Conservation (phyloP, 2,113 vertebrate species). For the Otocyon megalotis region DNA sequence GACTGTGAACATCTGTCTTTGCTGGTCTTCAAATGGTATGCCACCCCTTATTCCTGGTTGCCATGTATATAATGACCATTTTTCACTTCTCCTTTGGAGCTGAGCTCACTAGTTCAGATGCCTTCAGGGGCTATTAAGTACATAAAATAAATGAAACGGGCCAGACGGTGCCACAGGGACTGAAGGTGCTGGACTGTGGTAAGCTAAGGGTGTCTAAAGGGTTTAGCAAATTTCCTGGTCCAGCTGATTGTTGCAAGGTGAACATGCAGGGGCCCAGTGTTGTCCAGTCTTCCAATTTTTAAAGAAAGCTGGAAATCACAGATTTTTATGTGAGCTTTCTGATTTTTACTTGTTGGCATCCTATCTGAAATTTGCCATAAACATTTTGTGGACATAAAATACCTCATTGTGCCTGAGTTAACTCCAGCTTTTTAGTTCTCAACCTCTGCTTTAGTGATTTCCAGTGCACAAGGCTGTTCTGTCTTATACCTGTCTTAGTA, state of each 20-base stretch:
- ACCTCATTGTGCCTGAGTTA: background rate
- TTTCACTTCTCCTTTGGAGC: constrained; percentile 25
- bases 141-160: background rate
- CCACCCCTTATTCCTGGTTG: background rate
- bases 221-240: constrained; percentile 24
- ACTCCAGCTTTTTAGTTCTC: constrained; percentile 49
- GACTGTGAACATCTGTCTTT: background rate
- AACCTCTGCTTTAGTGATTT: constrained; percentile 23
- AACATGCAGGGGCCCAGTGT: background rate
- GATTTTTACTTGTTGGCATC: background rate
- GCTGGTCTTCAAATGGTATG: background rate
- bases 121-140: background rate
- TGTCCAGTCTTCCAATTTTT: constrained; percentile 39
- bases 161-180: background rate
- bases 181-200: background rate
- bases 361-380: constrained; percentile 29
- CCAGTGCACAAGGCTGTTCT: background rate
- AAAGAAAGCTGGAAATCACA: background rate
- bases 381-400: background rate
- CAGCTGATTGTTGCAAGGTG: constrained; percentile 1
- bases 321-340: background rate
- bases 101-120: background rate
- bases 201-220: background rate
- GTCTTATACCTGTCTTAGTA: background rate
- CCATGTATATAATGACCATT: constrained; percentile 15